A percentile compares a stretch with the other conserved stretches of the same genome.
Evolutionary conservation across 2,888 invertebrate genomes (phyloP).

Genomic region (Drosophila meridionalis): DNA sequence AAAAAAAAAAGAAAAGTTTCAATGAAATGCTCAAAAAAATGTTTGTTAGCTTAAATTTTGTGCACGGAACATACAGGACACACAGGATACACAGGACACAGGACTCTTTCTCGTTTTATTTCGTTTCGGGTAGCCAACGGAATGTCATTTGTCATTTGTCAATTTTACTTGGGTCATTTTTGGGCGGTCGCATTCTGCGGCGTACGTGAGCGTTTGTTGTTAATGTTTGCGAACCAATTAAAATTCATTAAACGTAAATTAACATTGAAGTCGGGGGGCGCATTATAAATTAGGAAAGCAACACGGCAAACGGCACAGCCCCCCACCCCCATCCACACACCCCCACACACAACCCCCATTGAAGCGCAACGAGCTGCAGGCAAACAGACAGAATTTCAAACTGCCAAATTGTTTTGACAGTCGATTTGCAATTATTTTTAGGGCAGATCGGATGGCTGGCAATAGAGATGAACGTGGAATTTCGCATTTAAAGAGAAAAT

Average conservation of each 20-base stretch:
- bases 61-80: conserved; percentile 22
- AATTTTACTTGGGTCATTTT: conserved; percentile 64
- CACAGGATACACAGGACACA: conserved; percentile 19
- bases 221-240: conserved; percentile 61
- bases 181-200: conserved; percentile 58
- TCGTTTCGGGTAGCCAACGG: not conserved
- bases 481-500: not conserved
- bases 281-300: conserved; percentile 58
- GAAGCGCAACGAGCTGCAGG: conserved; percentile 30
- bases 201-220: conserved; percentile 63
- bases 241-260: conserved; percentile 79
- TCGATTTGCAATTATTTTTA: conserved; percentile 35
- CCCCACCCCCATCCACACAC: not conserved
- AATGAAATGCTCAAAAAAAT: conserved; percentile 17
- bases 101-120: conserved; percentile 31
- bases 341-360: not conserved
- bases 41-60: conserved; percentile 39
- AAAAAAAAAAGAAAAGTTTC: not conserved
- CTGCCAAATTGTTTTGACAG: conserved; percentile 51
- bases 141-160: conserved; percentile 71
- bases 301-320: conserved; percentile 13
- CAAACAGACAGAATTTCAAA: conserved; percentile 52
- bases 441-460: conserved; percentile 1
- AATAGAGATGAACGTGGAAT: not conserved
- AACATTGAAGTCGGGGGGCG: conserved; percentile 55